Percentiles rank a stretch among this genome's conserved stretches.
Conservation (phyloP, 2,888 invertebrate species). For the Hoplodrina ambigua region DNA sequence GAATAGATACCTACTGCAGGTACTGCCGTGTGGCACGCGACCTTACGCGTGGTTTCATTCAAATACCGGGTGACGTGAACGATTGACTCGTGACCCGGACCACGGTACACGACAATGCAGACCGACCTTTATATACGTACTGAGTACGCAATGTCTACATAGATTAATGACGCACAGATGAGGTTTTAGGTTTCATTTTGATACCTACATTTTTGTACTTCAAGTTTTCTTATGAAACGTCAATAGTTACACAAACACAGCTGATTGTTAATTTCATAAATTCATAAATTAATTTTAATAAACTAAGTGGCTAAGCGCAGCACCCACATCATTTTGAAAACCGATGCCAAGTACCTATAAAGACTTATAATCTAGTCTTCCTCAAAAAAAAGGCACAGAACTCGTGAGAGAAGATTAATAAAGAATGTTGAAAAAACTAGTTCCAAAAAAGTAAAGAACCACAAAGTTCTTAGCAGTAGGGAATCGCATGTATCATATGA, state of each 20-base stretch:
- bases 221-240: no score
- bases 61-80: constrained; percentile 84
- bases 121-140: constrained; percentile 52
- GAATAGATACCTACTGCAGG: constrained; percentile 69
- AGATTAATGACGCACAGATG: constrained; percentile 45
- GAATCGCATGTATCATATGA: constrained; percentile 18
- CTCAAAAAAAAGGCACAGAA: background rate
- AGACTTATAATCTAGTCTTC: no score
- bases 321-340: no score
- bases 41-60: constrained; percentile 82
- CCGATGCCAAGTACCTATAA: no score
- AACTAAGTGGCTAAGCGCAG: no score
- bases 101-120: constrained; percentile 65
- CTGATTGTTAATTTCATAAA: background rate
- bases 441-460: background rate
- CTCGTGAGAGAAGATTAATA: background rate
- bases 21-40: constrained; percentile 84
- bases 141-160: constrained; percentile 33
- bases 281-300: no score
- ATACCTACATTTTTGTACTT: background rate
- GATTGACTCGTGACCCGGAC: constrained; percentile 77
- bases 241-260: no score
- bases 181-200: constrained; percentile 1
- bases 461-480: background rate
- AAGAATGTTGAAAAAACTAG: background rate